Evolutionary conservation across 1,140 invertebrate genomes (phyloP).

Genomic region (Drosophila dunni): DNA sequence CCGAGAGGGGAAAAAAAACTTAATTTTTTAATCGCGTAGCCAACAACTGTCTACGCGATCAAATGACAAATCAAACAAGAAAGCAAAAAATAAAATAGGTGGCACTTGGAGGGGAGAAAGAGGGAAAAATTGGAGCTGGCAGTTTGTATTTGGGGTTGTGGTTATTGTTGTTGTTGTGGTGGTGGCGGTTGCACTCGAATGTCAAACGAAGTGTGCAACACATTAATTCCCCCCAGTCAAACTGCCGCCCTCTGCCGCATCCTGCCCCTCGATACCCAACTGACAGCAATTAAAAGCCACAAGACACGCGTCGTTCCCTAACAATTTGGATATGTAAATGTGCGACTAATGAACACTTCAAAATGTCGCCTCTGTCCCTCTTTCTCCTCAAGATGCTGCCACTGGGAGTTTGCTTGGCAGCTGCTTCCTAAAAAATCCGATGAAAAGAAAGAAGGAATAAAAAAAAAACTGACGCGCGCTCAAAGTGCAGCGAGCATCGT

Average conservation of each 20-base stretch:
- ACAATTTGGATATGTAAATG: slow-evolving; percentile 83
- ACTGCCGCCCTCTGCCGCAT: background rate
- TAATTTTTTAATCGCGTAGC: slow-evolving; percentile 75
- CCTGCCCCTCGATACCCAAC: slow-evolving; percentile 7
- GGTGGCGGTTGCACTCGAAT: slow-evolving; percentile 53
- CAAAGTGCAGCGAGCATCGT: slow-evolving; percentile 55
- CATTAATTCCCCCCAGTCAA: slow-evolving; percentile 67
- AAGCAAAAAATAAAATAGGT: slow-evolving; percentile 53
- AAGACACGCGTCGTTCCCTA: slow-evolving; percentile 57
- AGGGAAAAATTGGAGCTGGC: slow-evolving; percentile 1
- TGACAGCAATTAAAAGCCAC: slow-evolving; percentile 79
- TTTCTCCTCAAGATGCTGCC: slow-evolving; percentile 57
- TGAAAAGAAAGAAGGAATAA: slow-evolving; percentile 49
- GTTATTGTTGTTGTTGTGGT: slow-evolving; percentile 20
- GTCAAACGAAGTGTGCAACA: slow-evolving; percentile 81
- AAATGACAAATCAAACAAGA: slow-evolving; percentile 79
- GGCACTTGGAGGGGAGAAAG: slow-evolving; percentile 26
- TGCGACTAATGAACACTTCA: slow-evolving; percentile 83
- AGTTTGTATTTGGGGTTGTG: background rate
- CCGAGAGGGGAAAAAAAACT: slow-evolving; percentile 32
- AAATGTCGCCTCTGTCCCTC: slow-evolving; percentile 55
- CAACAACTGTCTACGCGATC: slow-evolving; percentile 69
- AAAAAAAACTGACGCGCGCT: slow-evolving; percentile 40
- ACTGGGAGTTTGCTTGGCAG: slow-evolving; percentile 61
- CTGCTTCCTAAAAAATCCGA: slow-evolving; percentile 32